phyloP scores from a whole-genome alignment of 2,888 invertebrate genomes.

The Catocala sponsa region DNA sequence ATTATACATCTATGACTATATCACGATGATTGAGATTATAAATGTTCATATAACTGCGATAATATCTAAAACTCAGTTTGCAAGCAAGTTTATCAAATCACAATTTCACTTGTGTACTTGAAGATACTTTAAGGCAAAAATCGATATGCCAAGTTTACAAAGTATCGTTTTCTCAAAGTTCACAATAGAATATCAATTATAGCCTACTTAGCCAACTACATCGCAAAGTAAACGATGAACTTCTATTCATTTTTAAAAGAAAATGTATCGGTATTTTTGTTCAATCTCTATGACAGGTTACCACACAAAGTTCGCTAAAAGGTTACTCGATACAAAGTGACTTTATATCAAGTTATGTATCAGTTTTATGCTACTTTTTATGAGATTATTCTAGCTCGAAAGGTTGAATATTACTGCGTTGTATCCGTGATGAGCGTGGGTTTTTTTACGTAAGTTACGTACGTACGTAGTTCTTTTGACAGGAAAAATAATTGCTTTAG shows the following conservation, averaged over 20 bases:
- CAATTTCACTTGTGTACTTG: too few relatives aligned
- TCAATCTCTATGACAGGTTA: slow-evolving; percentile 65
- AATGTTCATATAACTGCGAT: too few relatives aligned
- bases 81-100: too few relatives aligned
- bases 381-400: not conserved
- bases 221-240: slow-evolving; percentile 26
- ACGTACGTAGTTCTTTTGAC: too few relatives aligned
- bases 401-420: too few relatives aligned
- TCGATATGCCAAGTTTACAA: slow-evolving; percentile 3
- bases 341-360: slow-evolving; percentile 22
- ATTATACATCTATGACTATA: too few relatives aligned
- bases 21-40: too few relatives aligned
- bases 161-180: slow-evolving; percentile 17
- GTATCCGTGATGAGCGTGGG: too few relatives aligned
- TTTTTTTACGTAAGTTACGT: too few relatives aligned
- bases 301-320: slow-evolving; percentile 63
- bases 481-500: too few relatives aligned
- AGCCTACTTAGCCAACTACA: slow-evolving; percentile 40
- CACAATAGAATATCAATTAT: slow-evolving; percentile 52
- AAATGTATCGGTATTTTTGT: slow-evolving; percentile 69
- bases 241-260: slow-evolving; percentile 49
- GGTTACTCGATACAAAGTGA: slow-evolving; percentile 60
- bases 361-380: slow-evolving; percentile 24
- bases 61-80: too few relatives aligned
- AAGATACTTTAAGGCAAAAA: too few relatives aligned